Evolutionary conservation across 1,140 invertebrate species (phyloP), one percentile per base, ranked within the genome.

Genomic region (Ostrea denselamellosa): DNA sequence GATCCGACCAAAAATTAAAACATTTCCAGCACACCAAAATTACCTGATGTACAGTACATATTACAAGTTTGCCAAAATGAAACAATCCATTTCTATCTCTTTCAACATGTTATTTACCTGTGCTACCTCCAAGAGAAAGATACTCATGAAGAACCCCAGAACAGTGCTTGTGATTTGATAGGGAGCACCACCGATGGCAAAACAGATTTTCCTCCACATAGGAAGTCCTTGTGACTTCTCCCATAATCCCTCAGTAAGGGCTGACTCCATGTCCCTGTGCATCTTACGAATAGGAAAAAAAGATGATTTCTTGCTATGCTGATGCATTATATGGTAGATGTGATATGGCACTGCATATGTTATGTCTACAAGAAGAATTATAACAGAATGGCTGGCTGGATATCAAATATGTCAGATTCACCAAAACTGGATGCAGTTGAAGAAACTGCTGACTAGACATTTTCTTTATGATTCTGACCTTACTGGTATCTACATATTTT

Each of bases 71-170:
- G 34, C 34, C 5, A 44, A 44, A 44, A 44, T 44, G 34, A 44
- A 44, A 44, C 34, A 17, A 85, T 58, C 34, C 4, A 9, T 56
- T 56, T 56, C 14, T 56, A 56, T 56, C 9, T 12, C 9, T 56
- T 56, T 58, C 14, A 58, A 58, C 14, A 5, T 58, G 14, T 19
- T 5, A 71, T 65, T 52, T 88, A 94, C 94, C 91, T 93, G 77
- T 86, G 94, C 93, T 25, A 94, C 93, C 89, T 94, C 94, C 10
- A 94, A 88, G 0, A 94, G 90, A 88, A 94, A 94, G 58, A 94
- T 93, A 83, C 91, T 92, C 58, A 94, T 90, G 88, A 93, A 94
- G 89, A 94, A 94, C n/a, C 90, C 92, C 12, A 94, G 91, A 22
- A 93, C 92, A 62, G 91, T 94, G 83, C 90, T 90, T 28, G 93